These are phyloP conservation scores for Ptilonorhynchus violaceus DNA, from an alignment of 2,113 vertebrate genomes.

Conservation along the genomic window DNA sequence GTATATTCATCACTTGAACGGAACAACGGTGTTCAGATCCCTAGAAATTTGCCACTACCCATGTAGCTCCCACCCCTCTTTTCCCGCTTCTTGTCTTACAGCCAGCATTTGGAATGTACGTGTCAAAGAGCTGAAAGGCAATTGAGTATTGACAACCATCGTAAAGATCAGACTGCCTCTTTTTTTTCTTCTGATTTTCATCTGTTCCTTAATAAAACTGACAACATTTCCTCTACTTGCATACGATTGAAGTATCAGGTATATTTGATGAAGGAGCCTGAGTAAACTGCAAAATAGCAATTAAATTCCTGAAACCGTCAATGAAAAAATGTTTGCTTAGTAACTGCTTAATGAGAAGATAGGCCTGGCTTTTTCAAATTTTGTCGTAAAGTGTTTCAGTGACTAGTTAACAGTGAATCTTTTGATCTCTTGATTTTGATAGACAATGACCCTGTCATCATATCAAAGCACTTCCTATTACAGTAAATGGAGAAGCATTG, in stretches of 20 bases:
- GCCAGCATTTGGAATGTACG: background rate
- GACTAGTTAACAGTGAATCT: background rate
- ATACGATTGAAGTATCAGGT: background rate
- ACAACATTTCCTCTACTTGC: background rate
- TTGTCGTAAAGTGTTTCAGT: background rate
- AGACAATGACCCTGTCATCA: background rate
- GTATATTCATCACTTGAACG: background rate
- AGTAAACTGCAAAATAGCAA: background rate
- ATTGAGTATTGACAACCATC: background rate
- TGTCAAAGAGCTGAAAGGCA: background rate
- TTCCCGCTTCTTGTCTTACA: background rate
- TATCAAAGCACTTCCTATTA: constrained; percentile 28
- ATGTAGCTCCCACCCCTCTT: background rate
- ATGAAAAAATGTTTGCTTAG: background rate
- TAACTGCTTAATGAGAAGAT: background rate
- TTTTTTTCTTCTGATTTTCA: background rate
- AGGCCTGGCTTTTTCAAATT: background rate
- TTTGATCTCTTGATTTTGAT: constrained; percentile 36
- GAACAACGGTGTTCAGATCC: background rate
- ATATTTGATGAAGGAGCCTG: background rate
- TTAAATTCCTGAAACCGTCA: background rate
- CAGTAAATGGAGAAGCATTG: background rate
- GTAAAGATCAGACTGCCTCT: background rate
- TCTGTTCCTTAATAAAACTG: background rate
- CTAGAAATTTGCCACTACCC: background rate